These are phyloP conservation scores for Stegodyphus mimosarum DNA, from an alignment of 1,140 invertebrate genomes.

Conservation along the genomic window DNA sequence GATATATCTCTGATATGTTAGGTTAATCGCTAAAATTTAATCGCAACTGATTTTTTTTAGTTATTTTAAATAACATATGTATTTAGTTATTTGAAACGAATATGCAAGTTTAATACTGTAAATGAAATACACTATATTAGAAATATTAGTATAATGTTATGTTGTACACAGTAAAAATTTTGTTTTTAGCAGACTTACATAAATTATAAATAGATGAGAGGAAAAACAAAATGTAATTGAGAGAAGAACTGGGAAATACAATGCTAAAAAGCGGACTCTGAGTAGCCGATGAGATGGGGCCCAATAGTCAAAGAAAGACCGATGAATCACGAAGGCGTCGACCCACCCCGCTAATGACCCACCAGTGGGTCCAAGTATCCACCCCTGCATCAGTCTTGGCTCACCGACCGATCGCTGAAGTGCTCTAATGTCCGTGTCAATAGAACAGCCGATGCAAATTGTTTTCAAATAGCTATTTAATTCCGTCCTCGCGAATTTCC, in stretches of 20 bases:
- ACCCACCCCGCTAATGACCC: conserved; percentile 38
- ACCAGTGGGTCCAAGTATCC: conserved; percentile 39
- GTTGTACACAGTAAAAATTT: too few species aligned
- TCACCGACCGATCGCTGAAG: conserved; percentile 47
- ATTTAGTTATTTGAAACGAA: too few species aligned
- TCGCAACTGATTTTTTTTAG: too few species aligned
- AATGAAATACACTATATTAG: too few species aligned
- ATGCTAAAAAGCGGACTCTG: background rate
- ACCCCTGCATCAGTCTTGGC: conserved; percentile 36
- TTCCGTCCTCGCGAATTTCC: conserved; percentile 38
- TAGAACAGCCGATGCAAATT: conserved; percentile 61
- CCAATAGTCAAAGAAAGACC: conserved; percentile 32
- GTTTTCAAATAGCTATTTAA: conserved; percentile 60
- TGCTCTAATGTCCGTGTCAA: conserved; percentile 60
- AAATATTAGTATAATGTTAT: too few species aligned
- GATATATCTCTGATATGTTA: too few species aligned
- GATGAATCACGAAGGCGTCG: conserved; percentile 40
- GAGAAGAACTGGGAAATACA: background rate
- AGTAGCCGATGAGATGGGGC: background rate
- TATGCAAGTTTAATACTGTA: too few species aligned
- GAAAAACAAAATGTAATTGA: too few species aligned
- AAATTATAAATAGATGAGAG: too few species aligned
- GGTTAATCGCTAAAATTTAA: too few species aligned
- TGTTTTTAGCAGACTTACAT: too few species aligned
- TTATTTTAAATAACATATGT: too few species aligned